Evolutionary conservation across 92 coral and sea anemone species (phyloP), one percentile per base, ranked within the genome.

Genomic region (Porites divaricata): DNA sequence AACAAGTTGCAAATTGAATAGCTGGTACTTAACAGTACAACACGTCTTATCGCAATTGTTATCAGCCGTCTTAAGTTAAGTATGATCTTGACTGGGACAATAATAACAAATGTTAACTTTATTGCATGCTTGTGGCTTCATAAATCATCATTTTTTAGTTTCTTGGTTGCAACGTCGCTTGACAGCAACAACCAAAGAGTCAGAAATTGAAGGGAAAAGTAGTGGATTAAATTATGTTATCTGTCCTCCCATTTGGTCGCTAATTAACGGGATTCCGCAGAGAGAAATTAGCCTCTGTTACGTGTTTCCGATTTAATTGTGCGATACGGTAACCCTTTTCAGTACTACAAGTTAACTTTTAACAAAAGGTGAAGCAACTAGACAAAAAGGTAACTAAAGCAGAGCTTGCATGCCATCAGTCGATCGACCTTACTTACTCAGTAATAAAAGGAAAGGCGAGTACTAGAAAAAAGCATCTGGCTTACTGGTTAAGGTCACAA

Each of bases 301-400:
- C 74, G 87, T 83, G 87, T 64, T 83, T 74, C 81, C 81, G 87
- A 83, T 74, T 83, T 74, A 52, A 41, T 70, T 76, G 28, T 81
- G 45, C 45, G 45, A 35, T 35, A 35, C 5, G 45, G 45, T 35
- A 35, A 35, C 45, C 45, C 45, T 4, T 35, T 35, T 4, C 45
- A 35, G 45, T 35, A 35, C 45, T 35, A 35, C 45, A 4, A 35
- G 45, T 35, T 35, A 35, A 4, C 45, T 35, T 35, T 35, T 35
- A 4, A 35, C 45, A 35, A 35, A 35, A 35, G 45, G 5, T 35
- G 45, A 35, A 35, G 45, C 45, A 35, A 35, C 6, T 35, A 65
- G 22, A 78, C n/a, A 41, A 51, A 28, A 21, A 53, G 59, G 24
- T 35, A 19, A 70, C 53, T 2, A 19, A 41, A 48, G 52, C 8